These are phyloP conservation scores for Euwallacea fornicatus DNA, from an alignment of 1,140 invertebrate genomes.

Conservation along the genomic window DNA sequence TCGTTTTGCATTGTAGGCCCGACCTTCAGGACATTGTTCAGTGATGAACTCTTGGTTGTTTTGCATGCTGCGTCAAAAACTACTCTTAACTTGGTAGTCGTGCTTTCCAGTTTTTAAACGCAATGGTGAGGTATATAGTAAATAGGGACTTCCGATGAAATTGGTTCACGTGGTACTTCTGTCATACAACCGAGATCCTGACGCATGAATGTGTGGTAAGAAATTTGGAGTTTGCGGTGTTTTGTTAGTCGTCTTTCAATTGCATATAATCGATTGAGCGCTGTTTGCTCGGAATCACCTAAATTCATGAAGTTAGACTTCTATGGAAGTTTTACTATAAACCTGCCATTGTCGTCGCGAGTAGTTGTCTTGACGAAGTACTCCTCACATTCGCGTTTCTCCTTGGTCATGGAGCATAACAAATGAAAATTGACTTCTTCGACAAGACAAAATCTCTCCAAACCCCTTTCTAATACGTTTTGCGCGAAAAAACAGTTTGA, in stretches of 20 bases:
- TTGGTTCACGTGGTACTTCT: constrained; percentile 14
- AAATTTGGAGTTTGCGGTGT: constrained; percentile 38
- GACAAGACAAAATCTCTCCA: constrained; percentile 25
- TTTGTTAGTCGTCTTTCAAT: constrained; percentile 34
- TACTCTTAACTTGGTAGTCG: constrained; percentile 48
- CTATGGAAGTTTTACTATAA: constrained; percentile 34
- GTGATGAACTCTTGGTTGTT: too few relatives aligned
- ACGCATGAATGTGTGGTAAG: constrained; percentile 49
- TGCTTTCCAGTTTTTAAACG: constrained; percentile 46
- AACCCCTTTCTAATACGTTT: not conserved
- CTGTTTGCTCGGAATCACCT: constrained; percentile 40
- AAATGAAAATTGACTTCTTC: constrained; percentile 5
- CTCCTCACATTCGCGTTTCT: constrained; percentile 36
- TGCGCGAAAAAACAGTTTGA: constrained; percentile 12
- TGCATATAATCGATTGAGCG: constrained; percentile 36
- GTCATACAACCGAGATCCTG: constrained; percentile 50
- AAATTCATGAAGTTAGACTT: constrained; percentile 25
- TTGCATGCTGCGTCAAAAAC: too few relatives aligned
- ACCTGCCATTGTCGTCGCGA: constrained; percentile 25
- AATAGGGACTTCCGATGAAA: constrained; percentile 11
- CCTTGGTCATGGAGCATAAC: constrained; percentile 10
- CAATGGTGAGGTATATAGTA: constrained; percentile 51
- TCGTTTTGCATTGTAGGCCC: too few relatives aligned
- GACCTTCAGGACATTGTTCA: too few relatives aligned
- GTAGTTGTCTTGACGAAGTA: constrained; percentile 27